phyloP scores from a whole-genome alignment of 2,888 invertebrate species.

The Drosophila nigricruria region DNA sequence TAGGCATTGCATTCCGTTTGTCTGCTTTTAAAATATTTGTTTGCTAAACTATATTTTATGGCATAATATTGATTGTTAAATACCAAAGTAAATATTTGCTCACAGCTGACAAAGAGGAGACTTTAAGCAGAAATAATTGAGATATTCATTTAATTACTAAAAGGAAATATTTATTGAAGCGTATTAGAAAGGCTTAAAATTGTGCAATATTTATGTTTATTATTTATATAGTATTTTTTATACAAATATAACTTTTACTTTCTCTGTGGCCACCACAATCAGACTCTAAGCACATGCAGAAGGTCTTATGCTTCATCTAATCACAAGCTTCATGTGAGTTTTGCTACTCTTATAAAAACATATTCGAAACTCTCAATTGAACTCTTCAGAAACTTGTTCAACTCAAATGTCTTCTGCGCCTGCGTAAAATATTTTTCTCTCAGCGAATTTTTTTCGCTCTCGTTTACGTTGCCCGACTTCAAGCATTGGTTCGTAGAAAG shows the following conservation, averaged over 20 bases:
- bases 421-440: conserved; percentile 28
- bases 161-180: background rate
- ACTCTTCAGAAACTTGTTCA: background rate
- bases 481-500: conserved; percentile 23
- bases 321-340: background rate
- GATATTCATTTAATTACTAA: background rate
- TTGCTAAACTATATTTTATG: background rate
- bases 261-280: accelerated
- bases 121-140: background rate
- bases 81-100: conserved; percentile 1
- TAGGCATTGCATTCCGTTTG: background rate
- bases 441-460: conserved; percentile 4
- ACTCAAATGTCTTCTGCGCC: conserved; percentile 32
- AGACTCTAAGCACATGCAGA: too few relatives aligned
- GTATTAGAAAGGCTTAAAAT: background rate
- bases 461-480: conserved; percentile 21
- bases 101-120: background rate
- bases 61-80: conserved; percentile 2
- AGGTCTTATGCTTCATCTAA: background rate
- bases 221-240: background rate
- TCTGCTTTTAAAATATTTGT: conserved; percentile 31
- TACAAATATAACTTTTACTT: background rate
- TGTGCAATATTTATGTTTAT: background rate
- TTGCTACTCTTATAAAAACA: conserved; percentile 45
- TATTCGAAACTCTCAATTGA: conserved; percentile 1